These are phyloP conservation scores for Aphidoletes aphidimyza DNA, from an alignment of 2,888 invertebrate species.

Conservation along the genomic window DNA sequence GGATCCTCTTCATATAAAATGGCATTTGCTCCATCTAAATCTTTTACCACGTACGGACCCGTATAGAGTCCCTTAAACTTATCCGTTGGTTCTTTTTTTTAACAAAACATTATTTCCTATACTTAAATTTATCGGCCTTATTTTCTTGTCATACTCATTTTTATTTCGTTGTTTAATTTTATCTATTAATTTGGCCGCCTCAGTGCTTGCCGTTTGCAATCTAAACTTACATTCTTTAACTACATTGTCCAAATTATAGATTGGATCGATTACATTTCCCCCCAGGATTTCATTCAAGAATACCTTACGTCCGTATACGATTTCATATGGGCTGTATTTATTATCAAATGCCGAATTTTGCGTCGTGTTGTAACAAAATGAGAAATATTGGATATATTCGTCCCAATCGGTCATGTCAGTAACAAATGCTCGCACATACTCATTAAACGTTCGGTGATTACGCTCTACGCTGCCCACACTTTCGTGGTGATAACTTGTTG, in stretches of 20 bases:
- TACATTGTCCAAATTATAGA: background rate
- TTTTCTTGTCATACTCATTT: background rate
- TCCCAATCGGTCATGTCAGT: constrained; percentile 56
- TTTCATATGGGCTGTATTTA: constrained; percentile 57
- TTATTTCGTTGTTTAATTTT: background rate
- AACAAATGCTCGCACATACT: constrained; percentile 52
- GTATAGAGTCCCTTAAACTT: background rate
- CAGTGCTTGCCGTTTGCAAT: background rate
- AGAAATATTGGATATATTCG: constrained; percentile 56
- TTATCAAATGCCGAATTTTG: constrained; percentile 24
- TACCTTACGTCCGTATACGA: constrained; percentile 57
- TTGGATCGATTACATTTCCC: background rate
- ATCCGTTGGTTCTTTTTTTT: background rate
- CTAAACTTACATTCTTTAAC: background rate
- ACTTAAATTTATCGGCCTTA: background rate
- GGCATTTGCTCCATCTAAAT: too few species aligned
- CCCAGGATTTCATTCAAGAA: background rate
- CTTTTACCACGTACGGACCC: background rate
- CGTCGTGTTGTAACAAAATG: constrained; percentile 56
- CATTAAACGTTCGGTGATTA: constrained; percentile 55
- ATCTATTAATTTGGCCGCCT: background rate
- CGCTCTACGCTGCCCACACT: constrained; percentile 55
- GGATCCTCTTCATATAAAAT: too few species aligned
- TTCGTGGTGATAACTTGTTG: constrained; percentile 56
- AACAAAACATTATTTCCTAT: background rate